Evolutionary conservation across 2,888 invertebrate genomes (phyloP).

Genomic region (Hecatera dysodea): DNA sequence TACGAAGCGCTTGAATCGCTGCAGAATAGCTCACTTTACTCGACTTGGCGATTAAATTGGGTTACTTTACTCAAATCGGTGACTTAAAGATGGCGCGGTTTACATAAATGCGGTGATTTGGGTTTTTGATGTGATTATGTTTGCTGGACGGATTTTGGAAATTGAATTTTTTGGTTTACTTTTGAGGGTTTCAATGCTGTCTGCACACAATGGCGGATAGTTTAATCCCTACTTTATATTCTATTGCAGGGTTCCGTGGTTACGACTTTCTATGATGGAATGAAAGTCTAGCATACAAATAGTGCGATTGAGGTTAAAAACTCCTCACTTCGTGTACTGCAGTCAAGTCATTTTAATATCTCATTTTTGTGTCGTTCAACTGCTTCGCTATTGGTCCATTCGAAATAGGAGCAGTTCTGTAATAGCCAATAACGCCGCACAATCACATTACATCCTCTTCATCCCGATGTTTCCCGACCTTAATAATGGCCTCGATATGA

Average conservation of each 20-base stretch:
- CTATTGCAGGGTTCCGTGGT: slow-evolving; percentile 4
- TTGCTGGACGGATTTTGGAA: slow-evolving; percentile 28
- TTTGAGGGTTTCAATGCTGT: slow-evolving; percentile 3
- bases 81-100: slow-evolving; percentile 43
- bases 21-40: slow-evolving; percentile 59
- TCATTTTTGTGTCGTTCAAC: slow-evolving; percentile 7
- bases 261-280: neutral
- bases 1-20: slow-evolving; percentile 48
- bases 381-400: slow-evolving; percentile 9
- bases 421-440: slow-evolving; percentile 32
- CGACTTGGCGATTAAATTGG: slow-evolving; percentile 58
- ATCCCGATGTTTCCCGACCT: slow-evolving; percentile 35
- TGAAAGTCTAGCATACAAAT: slow-evolving; percentile 13
- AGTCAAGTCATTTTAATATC: slow-evolving; percentile 4
- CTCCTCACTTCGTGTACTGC: neutral
- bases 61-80: slow-evolving; percentile 58
- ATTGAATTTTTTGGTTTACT: slow-evolving; percentile 8
- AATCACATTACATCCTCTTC: slow-evolving; percentile 39
- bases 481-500: slow-evolving; percentile 38
- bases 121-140: slow-evolving; percentile 23
- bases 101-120: slow-evolving; percentile 34
- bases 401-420: slow-evolving; percentile 12
- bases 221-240: slow-evolving; percentile 27
- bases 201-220: slow-evolving; percentile 5
- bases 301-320: slow-evolving; percentile 10